A percentile compares a stretch with the other conserved stretches of the same genome.
Evolutionary conservation across 1,140 invertebrate genomes (phyloP).

Genomic region (Cydia amplana): DNA sequence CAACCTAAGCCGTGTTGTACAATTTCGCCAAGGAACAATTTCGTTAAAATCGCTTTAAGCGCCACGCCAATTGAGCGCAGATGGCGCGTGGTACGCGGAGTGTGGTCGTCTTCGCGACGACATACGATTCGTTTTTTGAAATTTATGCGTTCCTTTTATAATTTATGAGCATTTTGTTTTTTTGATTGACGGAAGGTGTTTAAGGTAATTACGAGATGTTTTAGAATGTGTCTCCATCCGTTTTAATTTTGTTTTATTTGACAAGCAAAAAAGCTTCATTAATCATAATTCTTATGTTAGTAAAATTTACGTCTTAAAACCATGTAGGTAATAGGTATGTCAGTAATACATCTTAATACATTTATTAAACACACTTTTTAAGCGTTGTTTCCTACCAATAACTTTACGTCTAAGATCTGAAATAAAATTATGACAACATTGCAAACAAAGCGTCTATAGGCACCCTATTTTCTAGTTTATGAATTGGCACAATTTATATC

Average conservation of each 20-base stretch:
- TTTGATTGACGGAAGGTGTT: constrained; percentile 42
- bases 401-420: too few relatives aligned
- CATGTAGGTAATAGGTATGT: too few relatives aligned
- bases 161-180: constrained; percentile 40
- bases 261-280: not conserved
- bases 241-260: not conserved
- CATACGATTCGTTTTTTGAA: constrained; percentile 56
- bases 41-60: constrained; percentile 55
- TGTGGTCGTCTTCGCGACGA: constrained; percentile 65
- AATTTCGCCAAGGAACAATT: constrained; percentile 61
- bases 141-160: constrained; percentile 46
- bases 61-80: constrained; percentile 69
- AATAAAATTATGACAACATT: too few relatives aligned
- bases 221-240: not conserved
- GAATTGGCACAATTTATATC: not conserved
- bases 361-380: too few relatives aligned
- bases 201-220: constrained; percentile 19
- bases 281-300: too few relatives aligned
- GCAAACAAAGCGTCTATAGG: too few relatives aligned
- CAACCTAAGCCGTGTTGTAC: constrained; percentile 39
- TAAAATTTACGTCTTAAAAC: too few relatives aligned
- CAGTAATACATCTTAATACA: too few relatives aligned
- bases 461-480: not conserved
- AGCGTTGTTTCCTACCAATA: too few relatives aligned
- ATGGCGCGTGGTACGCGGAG: constrained; percentile 63